Evolutionary conservation across 23 tunicate genomes (phyloP).

Genomic region (Trididemnum miniatum): DNA sequence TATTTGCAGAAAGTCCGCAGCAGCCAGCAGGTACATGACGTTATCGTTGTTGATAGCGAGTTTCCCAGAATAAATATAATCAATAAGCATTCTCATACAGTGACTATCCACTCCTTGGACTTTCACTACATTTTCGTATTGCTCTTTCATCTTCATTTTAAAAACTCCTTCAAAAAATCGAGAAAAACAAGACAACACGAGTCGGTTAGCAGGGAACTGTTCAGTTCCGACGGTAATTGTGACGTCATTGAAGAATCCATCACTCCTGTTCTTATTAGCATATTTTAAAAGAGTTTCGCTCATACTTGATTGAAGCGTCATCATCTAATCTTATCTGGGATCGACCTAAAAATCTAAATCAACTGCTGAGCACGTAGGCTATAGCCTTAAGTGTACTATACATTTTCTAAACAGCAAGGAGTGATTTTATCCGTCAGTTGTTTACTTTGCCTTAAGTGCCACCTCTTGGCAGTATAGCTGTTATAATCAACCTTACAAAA

Average conservation of each 20-base stretch:
- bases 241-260: conserved; percentile 22
- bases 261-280: conserved; percentile 2
- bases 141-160: conserved; percentile 11
- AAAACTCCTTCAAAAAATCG: background rate
- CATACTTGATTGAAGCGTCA: too few relatives aligned
- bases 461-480: too few relatives aligned
- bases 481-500: too few relatives aligned
- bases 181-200: conserved; percentile 26
- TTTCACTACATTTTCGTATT: background rate
- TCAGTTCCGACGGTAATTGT: background rate
- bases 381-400: too few relatives aligned
- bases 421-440: too few relatives aligned
- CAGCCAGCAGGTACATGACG: background rate
- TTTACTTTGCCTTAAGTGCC: too few relatives aligned
- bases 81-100: conserved; percentile 13
- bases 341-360: too few relatives aligned
- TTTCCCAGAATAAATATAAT: conserved; percentile 9
- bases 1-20: background rate
- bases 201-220: conserved; percentile 1
- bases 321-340: too few relatives aligned
- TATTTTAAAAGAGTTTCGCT: conserved; percentile 7
- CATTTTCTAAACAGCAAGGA: too few relatives aligned
- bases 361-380: too few relatives aligned
- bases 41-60: background rate
- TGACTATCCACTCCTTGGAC: background rate